Conservation (phyloP, 2,113 vertebrate genomes). For the Pluvianellus socialis region DNA sequence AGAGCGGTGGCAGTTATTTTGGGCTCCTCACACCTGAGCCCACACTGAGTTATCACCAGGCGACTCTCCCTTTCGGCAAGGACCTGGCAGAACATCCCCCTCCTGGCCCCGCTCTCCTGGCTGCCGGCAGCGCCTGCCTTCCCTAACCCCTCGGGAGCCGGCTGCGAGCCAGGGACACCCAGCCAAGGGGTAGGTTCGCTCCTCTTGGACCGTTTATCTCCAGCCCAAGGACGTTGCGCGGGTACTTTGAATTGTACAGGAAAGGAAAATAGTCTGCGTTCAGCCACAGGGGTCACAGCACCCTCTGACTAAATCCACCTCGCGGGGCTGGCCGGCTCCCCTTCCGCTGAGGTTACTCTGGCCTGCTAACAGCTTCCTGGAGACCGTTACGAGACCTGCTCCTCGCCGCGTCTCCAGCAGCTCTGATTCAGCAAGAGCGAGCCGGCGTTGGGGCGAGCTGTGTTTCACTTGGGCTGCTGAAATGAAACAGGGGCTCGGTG, state of each 20-base stretch:
- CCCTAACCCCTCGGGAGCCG: neutral
- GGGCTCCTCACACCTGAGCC: neutral
- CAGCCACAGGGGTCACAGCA: neutral
- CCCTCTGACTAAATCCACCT: neutral
- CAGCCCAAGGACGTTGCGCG: neutral
- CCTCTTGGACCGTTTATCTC: neutral
- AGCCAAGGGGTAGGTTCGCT: neutral
- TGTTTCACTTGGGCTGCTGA: neutral
- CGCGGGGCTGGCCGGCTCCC: neutral
- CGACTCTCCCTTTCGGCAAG: neutral
- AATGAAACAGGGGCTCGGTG: neutral
- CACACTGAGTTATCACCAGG: neutral
- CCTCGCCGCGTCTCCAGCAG: fast-evolving
- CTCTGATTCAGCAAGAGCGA: neutral
- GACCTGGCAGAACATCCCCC: neutral
- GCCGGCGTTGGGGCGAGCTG: neutral
- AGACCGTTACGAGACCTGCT: fast-evolving
- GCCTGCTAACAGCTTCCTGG: neutral
- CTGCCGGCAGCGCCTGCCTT: neutral
- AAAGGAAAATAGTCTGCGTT: neutral
- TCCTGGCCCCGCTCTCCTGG: fast-evolving
- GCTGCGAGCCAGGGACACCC: neutral
- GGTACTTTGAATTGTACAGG: neutral
- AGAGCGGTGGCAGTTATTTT: neutral
- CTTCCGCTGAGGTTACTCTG: neutral